These are phyloP conservation scores for Gadus chalcogrammus DNA, from an alignment of 2,113 vertebrate species.

Conservation along the genomic window DNA sequence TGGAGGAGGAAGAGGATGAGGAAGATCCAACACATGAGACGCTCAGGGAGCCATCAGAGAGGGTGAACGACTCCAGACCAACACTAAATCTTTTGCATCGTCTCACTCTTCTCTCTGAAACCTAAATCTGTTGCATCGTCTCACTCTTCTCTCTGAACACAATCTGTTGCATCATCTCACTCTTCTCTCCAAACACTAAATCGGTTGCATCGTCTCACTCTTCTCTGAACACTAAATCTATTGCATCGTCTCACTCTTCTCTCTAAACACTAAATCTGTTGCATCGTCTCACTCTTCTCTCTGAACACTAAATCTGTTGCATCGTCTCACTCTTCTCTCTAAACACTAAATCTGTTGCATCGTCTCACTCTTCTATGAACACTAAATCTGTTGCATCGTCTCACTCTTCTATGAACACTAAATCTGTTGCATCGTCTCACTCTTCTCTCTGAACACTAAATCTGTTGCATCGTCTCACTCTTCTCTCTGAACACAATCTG, in stretches of 20 bases:
- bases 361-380: too few species aligned
- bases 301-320: not conserved
- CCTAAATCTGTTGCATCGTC: not conserved
- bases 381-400: too few species aligned
- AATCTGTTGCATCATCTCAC: not conserved
- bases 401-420: conserved; percentile 14
- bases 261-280: not conserved
- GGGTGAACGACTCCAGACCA: conserved; percentile 35
- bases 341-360: too few species aligned
- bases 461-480: not conserved
- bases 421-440: not conserved
- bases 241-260: not conserved
- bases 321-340: too few species aligned
- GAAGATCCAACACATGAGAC: conserved; percentile 41
- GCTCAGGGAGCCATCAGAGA: conserved; percentile 29
- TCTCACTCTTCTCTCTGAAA: not conserved
- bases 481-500: too few species aligned
- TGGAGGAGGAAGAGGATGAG: conserved; percentile 62
- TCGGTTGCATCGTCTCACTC: too few species aligned
- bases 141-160: conserved; percentile 6
- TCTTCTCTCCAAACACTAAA: not conserved
- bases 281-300: conserved; percentile 6
- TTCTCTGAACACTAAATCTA: too few species aligned
- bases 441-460: not conserved
- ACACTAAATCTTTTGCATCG: too few species aligned